phyloP scores from a whole-genome alignment of 2,113 vertebrate species.

The Gavia stellata region DNA sequence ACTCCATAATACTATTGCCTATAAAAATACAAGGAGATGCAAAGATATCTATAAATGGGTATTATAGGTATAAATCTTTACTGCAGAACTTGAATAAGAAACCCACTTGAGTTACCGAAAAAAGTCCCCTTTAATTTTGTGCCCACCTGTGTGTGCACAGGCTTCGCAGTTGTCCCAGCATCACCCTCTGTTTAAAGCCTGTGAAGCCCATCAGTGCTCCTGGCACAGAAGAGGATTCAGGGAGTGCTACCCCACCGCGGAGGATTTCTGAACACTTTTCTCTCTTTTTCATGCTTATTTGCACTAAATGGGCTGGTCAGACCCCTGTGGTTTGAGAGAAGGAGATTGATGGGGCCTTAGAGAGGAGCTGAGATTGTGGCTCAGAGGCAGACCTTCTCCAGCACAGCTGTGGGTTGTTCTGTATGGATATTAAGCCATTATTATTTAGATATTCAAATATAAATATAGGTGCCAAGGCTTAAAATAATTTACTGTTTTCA shows the following conservation, averaged over 20 bases:
- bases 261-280: not conserved
- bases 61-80: not conserved
- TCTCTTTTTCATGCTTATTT: not conserved
- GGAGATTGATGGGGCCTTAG: not conserved
- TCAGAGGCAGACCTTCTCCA: not conserved
- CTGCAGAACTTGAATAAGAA: not conserved
- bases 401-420: not conserved
- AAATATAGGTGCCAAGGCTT: not conserved
- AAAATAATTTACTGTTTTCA: not conserved
- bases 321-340: not conserved
- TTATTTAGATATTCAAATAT: not conserved
- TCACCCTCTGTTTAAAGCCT: not conserved
- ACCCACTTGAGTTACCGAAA: not conserved
- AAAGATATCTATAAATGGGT: not conserved
- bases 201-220: not conserved
- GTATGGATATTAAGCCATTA: not conserved
- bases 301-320: not conserved
- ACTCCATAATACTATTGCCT: not conserved
- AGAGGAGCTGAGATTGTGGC: not conserved
- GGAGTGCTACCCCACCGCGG: not conserved
- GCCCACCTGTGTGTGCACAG: accelerated
- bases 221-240: not conserved
- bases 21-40: not conserved
- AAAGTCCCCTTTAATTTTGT: not conserved
- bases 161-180: not conserved